Conservation (phyloP, 2,888 invertebrate species). For the Aricia artaxerxes region DNA sequence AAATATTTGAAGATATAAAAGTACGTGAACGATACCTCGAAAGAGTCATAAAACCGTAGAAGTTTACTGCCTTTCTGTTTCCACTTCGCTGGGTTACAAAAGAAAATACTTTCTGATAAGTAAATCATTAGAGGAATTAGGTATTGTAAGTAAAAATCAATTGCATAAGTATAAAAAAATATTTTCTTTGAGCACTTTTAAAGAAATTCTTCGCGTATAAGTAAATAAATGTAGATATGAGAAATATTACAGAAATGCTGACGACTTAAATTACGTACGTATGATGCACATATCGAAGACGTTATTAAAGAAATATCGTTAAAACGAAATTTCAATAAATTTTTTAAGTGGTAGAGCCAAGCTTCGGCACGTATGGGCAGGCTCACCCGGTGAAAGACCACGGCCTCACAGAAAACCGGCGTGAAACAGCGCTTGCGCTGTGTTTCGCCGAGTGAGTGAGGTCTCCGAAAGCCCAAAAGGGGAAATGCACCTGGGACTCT, state of each 20-base stretch:
- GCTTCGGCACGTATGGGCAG: no score
- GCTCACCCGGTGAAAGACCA: no score
- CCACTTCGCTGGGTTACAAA: background rate
- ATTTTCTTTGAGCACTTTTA: background rate
- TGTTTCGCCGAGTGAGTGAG: no score
- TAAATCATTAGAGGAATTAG: background rate
- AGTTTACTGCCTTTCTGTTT: slow-evolving; percentile 6
- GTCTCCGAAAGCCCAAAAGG: no score
- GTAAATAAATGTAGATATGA: background rate
- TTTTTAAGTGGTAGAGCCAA: no score
- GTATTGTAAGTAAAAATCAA: background rate
- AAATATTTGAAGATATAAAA: background rate
- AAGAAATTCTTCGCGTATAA: background rate
- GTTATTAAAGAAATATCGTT: no score
- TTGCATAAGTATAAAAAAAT: background rate
- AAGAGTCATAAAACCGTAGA: background rate
- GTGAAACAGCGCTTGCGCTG: no score
- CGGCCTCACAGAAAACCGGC: no score
- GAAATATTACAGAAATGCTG: background rate
- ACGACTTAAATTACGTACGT: no score
- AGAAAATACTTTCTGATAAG: slow-evolving; percentile 3
- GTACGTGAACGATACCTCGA: background rate
- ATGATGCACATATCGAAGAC: no score
- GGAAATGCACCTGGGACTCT: no score
- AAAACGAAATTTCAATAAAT: no score